Evolutionary conservation across 1,140 invertebrate genomes (phyloP).

Genomic region (Aleiodes sp.): DNA sequence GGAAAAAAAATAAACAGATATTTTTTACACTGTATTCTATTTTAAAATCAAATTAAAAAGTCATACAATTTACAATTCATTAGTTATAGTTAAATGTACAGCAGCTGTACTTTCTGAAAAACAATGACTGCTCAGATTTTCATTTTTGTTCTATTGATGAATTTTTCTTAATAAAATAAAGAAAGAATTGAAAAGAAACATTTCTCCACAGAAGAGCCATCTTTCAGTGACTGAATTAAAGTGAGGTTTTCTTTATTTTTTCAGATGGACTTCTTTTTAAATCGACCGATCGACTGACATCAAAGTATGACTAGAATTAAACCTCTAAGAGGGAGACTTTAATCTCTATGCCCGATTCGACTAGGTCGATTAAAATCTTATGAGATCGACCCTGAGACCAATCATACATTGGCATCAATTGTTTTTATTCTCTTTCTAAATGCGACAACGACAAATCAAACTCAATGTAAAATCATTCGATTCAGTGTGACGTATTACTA

Average conservation of each 20-base stretch:
- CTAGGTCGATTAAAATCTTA: slow-evolving; percentile 30
- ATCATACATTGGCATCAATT: slow-evolving; percentile 20
- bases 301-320: slow-evolving; percentile 30
- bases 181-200: too few relatives aligned
- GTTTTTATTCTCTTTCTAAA: slow-evolving; percentile 13
- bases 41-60: slow-evolving; percentile 17
- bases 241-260: background rate
- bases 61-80: slow-evolving; percentile 26
- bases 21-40: slow-evolving; percentile 30
- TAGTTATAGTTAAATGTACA: slow-evolving; percentile 18
- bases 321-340: slow-evolving; percentile 28
- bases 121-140: too few relatives aligned
- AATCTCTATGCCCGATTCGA: slow-evolving; percentile 30
- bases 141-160: too few relatives aligned
- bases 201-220: too few relatives aligned
- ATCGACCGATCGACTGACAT: slow-evolving; percentile 11
- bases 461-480: slow-evolving; percentile 22
- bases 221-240: too few relatives aligned
- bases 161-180: too few relatives aligned
- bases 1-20: background rate
- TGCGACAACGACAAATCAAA: slow-evolving; percentile 24
- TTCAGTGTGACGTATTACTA: background rate
- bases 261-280: background rate
- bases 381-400: slow-evolving; percentile 32
- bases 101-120: background rate